Conservation (phyloP, 1,140 invertebrate species). For the Meloidogyne exigua region DNA sequence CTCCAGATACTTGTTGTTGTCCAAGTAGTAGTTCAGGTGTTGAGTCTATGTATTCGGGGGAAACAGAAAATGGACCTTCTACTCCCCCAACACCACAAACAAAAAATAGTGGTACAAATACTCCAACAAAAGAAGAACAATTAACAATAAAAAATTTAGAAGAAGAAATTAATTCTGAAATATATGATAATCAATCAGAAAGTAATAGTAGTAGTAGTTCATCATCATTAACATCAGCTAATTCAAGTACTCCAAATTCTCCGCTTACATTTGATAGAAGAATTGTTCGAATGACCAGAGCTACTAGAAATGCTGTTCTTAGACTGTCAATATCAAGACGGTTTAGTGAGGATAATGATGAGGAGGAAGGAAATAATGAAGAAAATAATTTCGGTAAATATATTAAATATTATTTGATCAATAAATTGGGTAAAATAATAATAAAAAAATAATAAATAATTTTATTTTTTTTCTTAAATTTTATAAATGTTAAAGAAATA, state of each 20-base stretch:
- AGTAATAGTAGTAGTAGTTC: too few relatives aligned
- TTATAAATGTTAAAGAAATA: conserved; percentile 9
- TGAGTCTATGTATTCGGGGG: conserved; percentile 24
- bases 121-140: background rate
- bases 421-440: background rate
- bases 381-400: background rate
- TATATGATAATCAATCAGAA: background rate
- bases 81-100: conserved; percentile 1
- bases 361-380: conserved; percentile 3
- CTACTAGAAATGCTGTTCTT: conserved; percentile 9
- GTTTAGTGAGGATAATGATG: conserved; percentile 12
- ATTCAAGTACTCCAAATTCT: conserved; percentile 20
- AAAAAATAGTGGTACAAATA: background rate
- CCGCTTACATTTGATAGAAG: conserved; percentile 24
- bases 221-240: background rate
- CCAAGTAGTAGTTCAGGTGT: conserved; percentile 24
- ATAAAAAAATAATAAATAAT: too few relatives aligned
- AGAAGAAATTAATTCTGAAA: background rate
- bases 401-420: background rate
- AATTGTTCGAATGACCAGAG: conserved; percentile 19
- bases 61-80: conserved; percentile 3
- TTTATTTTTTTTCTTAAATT: background rate
- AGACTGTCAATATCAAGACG: conserved; percentile 19
- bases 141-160: background rate
- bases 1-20: conserved; percentile 1